Conservation (phyloP, 1,140 invertebrate species). For the Drosophila persimilis region DNA sequence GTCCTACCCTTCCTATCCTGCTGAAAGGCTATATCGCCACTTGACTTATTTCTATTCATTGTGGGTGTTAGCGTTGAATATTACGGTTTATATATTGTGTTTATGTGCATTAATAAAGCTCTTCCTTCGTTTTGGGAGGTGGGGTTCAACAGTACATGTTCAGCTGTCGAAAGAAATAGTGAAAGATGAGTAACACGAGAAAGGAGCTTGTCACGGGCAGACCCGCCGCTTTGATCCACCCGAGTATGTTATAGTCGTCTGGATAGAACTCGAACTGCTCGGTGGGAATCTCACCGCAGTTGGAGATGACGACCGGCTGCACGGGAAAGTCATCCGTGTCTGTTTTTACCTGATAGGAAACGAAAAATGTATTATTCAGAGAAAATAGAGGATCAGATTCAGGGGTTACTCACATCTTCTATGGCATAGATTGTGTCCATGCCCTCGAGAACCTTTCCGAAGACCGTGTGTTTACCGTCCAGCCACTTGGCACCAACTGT, state of each 20-base stretch:
- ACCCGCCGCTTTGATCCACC: constrained; percentile 89
- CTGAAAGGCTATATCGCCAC: constrained; percentile 45
- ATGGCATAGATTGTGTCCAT: constrained; percentile 93
- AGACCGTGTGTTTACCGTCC: constrained; percentile 95
- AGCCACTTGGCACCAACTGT: constrained; percentile 95
- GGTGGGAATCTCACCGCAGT: constrained; percentile 86
- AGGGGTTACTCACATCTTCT: constrained; percentile 84
- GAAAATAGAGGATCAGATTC: not conserved
- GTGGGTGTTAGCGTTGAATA: constrained; percentile 19
- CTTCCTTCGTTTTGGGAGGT: constrained; percentile 1
- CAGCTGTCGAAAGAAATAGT: constrained; percentile 89
- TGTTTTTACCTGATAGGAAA: constrained; percentile 86
- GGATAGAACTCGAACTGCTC: constrained; percentile 86
- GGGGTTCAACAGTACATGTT: constrained; percentile 74
- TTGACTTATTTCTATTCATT: constrained; percentile 25
- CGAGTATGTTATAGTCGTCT: constrained; percentile 88
- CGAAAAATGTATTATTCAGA: not conserved
- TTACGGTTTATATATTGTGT: too few relatives aligned
- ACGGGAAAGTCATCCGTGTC: constrained; percentile 89
- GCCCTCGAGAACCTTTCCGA: constrained; percentile 95
- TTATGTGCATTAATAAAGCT: constrained; percentile 32
- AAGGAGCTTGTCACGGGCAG: constrained; percentile 90
- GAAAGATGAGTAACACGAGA: constrained; percentile 88
- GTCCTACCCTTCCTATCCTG: constrained; percentile 72
- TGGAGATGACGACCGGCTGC: constrained; percentile 87